Percentiles rank a stretch among this genome's conserved stretches.
Evolutionary conservation across 2,113 vertebrate species (phyloP).

Genomic region (Picathartes gymnocephalus): DNA sequence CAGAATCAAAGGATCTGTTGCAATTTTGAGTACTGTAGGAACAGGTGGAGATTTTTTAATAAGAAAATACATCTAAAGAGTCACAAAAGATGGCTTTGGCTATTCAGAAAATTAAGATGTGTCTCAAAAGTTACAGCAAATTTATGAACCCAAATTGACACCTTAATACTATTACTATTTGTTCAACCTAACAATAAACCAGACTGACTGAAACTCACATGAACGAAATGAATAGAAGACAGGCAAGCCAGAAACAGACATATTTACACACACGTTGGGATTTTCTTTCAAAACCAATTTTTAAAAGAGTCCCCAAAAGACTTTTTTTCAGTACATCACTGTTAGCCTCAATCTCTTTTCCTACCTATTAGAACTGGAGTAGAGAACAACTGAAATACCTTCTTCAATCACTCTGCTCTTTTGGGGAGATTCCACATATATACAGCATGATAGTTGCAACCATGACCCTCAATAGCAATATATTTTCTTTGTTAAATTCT

Average conservation of each 20-base stretch:
- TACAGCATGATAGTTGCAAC: neutral
- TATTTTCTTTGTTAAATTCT: constrained; percentile 11
- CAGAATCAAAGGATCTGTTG: neutral
- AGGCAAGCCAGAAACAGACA: neutral
- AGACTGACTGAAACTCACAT: neutral
- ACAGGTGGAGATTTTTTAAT: constrained; percentile 1
- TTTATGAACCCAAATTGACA: neutral
- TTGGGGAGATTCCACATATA: neutral
- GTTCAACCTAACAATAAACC: neutral
- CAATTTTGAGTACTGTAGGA: neutral
- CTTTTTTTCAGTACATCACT: neutral
- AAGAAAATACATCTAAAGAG: neutral
- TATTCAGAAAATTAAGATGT: neutral
- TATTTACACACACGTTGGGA: neutral
- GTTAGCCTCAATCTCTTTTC: constrained; percentile 5
- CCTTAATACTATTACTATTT: neutral
- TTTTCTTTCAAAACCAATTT: constrained; percentile 33
- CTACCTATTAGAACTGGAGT: neutral
- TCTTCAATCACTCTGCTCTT: constrained; percentile 18
- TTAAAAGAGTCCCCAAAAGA: neutral
- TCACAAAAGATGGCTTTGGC: neutral
- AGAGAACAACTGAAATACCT: neutral
- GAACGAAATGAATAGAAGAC: neutral
- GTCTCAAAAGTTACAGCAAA: neutral
- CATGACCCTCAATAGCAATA: constrained; percentile 1